These are phyloP conservation scores for Sminthurinus signatus DNA, from an alignment of 1,140 invertebrate species.

Conservation along the genomic window DNA sequence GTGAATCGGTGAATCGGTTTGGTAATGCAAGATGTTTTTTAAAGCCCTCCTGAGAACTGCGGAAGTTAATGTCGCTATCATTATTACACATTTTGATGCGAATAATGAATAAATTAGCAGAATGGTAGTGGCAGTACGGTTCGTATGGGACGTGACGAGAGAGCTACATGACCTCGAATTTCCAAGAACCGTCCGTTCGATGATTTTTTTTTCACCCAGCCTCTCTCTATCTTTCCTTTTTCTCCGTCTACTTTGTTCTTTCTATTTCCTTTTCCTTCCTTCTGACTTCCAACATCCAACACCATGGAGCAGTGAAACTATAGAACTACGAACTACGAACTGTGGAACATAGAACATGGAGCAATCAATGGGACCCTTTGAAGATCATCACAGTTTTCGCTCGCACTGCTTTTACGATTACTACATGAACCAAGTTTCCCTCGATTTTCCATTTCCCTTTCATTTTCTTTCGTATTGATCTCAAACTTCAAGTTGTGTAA, in stretches of 20 bases:
- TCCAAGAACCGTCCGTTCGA: neutral
- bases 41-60: conserved; percentile 36
- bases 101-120: conserved; percentile 43
- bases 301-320: too few species aligned
- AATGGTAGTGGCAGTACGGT: conserved; percentile 27
- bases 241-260: conserved; percentile 4
- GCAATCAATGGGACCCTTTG: conserved; percentile 33
- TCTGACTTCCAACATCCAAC: neutral
- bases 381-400: conserved; percentile 38
- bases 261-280: neutral
- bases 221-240: conserved; percentile 13
- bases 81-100: conserved; percentile 43
- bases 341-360: too few species aligned
- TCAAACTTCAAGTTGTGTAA: too few species aligned
- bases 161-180: conserved; percentile 33
- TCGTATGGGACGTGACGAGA: conserved; percentile 36
- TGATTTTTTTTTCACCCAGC: neutral
- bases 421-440: conserved; percentile 18
- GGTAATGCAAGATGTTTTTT: conserved; percentile 41
- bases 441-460: conserved; percentile 34
- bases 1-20: conserved; percentile 36
- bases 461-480: conserved; percentile 39
- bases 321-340: too few species aligned
- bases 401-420: conserved; percentile 40
- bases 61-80: conserved; percentile 42